Conservation (phyloP, 1,140 invertebrate genomes). For the Pissodes strobi region DNA sequence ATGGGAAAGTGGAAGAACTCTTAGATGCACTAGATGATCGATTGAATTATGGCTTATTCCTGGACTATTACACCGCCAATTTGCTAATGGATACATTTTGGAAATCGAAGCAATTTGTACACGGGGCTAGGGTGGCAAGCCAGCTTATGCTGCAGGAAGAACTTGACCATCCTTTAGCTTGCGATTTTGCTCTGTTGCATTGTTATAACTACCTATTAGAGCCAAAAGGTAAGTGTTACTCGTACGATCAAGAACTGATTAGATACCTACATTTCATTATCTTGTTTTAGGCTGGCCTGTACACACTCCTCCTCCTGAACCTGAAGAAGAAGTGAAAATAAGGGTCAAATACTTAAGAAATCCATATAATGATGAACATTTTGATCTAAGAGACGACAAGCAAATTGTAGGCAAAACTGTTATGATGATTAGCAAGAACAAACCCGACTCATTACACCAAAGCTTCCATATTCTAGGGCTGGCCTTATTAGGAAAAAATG, state of each 20-base stretch:
- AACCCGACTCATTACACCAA: conserved; percentile 61
- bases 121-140: conserved; percentile 76
- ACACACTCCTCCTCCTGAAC: conserved; percentile 52
- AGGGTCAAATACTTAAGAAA: conserved; percentile 80
- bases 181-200: conserved; percentile 72
- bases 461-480: conserved; percentile 73
- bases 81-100: conserved; percentile 83
- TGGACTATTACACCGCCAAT: conserved; percentile 78
- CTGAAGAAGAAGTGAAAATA: conserved; percentile 75
- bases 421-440: conserved; percentile 61
- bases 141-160: conserved; percentile 91
- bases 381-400: conserved; percentile 73
- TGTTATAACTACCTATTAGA: conserved; percentile 75
- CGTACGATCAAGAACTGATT: background rate
- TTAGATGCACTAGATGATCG: conserved; percentile 77
- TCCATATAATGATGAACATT: conserved; percentile 83
- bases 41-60: conserved; percentile 87
- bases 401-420: conserved; percentile 81
- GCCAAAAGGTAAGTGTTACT: conserved; percentile 50
- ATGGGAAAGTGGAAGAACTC: conserved; percentile 65
- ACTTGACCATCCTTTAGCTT: conserved; percentile 71
- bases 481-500: conserved; percentile 69
- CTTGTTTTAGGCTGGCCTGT: conserved; percentile 57
- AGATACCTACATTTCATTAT: background rate
- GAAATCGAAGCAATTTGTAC: conserved; percentile 67